These are phyloP conservation scores for Asteroscopus sphinx DNA, from an alignment of 2,888 invertebrate species.

Conservation along the genomic window DNA sequence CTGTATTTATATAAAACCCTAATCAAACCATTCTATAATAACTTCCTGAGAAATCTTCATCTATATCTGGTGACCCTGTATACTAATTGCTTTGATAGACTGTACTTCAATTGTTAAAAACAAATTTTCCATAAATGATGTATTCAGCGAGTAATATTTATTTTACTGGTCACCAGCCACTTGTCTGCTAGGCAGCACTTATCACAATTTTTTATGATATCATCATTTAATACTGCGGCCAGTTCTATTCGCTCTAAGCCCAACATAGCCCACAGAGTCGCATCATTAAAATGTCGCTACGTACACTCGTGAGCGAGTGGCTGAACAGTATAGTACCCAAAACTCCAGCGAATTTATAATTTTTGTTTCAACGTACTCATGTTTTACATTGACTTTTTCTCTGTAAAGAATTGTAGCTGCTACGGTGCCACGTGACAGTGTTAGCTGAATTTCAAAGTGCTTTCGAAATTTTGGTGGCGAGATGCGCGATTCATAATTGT, in stretches of 20 bases:
- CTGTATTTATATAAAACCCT: too few relatives aligned
- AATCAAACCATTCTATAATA: too few relatives aligned
- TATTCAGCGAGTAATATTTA: too few relatives aligned
- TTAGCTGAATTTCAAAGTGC: background rate
- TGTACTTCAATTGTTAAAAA: too few relatives aligned
- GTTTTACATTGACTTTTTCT: conserved; percentile 49
- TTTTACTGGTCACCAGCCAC: too few relatives aligned
- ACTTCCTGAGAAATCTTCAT: too few relatives aligned
- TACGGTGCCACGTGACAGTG: conserved; percentile 10
- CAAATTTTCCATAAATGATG: too few relatives aligned
- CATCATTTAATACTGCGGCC: background rate
- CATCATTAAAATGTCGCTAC: conserved; percentile 63
- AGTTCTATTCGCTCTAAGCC: conserved; percentile 30
- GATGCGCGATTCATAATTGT: background rate
- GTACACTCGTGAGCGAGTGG: conserved; percentile 53
- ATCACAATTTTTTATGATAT: too few relatives aligned
- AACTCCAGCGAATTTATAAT: conserved; percentile 52
- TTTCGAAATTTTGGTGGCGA: background rate
- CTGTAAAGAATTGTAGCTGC: conserved; percentile 21
- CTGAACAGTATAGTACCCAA: conserved; percentile 58
- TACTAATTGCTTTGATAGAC: too few relatives aligned
- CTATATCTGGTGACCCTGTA: too few relatives aligned
- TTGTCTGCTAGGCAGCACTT: too few relatives aligned
- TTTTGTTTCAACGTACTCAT: conserved; percentile 55
- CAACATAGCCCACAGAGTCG: conserved; percentile 41